Evolutionary conservation across 2,888 invertebrate genomes (phyloP), one percentile per base, ranked within the genome.

Genomic region (Neria commutata): DNA sequence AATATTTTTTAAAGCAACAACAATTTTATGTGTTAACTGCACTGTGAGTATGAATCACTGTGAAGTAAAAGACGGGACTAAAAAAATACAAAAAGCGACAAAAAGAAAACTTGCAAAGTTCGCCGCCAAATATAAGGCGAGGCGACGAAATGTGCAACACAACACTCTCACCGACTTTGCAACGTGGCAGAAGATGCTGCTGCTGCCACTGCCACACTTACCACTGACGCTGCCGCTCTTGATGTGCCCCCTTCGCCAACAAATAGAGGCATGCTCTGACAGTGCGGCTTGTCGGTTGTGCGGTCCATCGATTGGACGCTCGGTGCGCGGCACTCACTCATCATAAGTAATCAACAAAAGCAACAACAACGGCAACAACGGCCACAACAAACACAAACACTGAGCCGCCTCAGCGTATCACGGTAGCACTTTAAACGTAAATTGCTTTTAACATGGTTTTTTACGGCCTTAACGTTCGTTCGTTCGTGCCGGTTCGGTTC

Each of bases 371-470:
- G n/a, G 72, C 68, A 78, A 72, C n/a, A n/a, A n/a, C n/a, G n/a
- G n/a, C n/a, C n/a, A n/a, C n/a, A n/a, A n/a, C n/a, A n/a, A n/a
- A n/a, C n/a, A n/a, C n/a, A n/a, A n/a, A n/a, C n/a, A n/a, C n/a
- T n/a, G n/a, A n/a, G n/a, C n/a, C n/a, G n/a, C n/a, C n/a, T n/a
- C 72, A 71, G 78, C 77, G 77, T 77, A 77, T 78, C 75, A 76
- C 77, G 73, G 77, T 77, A 77, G 77, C 77, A 75, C 71, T 73
- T 76, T 74, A 71, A 77, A 78, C 77, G 78, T 78, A 78, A 77
- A 77, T 77, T 77, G 77, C 77, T 77, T 78, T 78, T 77, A 73
- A 74, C 74, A 74, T 73, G 73, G 72, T 73, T 74, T n/a, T 74
- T 73, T 74, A 73, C 73, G 72, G 73, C 74, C 73, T 74, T 71